Evolutionary conservation across 2,113 vertebrate species (phyloP).

Genomic region (mouse (Mus musculus)): GRCm39 chrX:19391001-19391500

Average conservation of each 20-base stretch:
- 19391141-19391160: constrained; percentile 28
- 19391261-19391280: not conserved
- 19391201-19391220: not conserved
- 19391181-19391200: not conserved
- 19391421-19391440: not conserved
- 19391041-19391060: no score
- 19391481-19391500: not conserved
- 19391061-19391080: not conserved
- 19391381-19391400: not conserved
- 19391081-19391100: constrained; percentile 43
- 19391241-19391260: not conserved
- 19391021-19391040: no score
- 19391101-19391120: not conserved
- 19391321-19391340: not conserved
- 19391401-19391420: not conserved
- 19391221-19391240: not conserved
- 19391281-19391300: not conserved
- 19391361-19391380: not conserved
- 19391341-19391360: not conserved
- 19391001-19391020: no score
- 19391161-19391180: constrained; percentile 49
- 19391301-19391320: not conserved
- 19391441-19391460: not conserved
- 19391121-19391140: not conserved
- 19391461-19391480: not conserved